A percentile compares a stretch with the other conserved stretches of the same genome.
Evolutionary conservation across 2,888 invertebrate species (phyloP).

Genomic region (Creontiades dilutus): DNA sequence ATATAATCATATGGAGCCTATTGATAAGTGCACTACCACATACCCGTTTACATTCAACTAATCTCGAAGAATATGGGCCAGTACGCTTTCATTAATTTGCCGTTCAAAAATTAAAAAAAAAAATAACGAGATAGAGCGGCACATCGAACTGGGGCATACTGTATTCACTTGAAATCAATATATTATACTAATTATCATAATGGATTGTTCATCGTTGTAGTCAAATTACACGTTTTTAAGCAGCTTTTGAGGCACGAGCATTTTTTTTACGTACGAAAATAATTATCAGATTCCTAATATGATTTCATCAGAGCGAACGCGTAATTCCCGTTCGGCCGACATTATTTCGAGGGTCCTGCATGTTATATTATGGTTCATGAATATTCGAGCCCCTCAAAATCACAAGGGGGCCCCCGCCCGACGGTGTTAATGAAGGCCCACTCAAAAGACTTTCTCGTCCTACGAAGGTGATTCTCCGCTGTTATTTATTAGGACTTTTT

Average conservation of each 20-base stretch:
- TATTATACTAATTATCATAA: neutral
- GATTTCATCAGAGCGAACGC: neutral
- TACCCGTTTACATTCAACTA: too few relatives aligned
- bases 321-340: neutral
- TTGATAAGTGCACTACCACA: too few relatives aligned
- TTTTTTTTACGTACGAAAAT: neutral
- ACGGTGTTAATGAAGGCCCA: slow-evolving; percentile 14
- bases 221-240: neutral
- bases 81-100: too few relatives aligned
- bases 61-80: too few relatives aligned
- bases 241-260: neutral
- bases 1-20: too few relatives aligned
- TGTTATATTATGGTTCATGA: neutral
- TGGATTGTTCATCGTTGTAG: neutral
- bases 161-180: neutral
- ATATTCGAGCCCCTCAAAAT: slow-evolving; percentile 10
- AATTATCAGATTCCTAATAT: slow-evolving; percentile 14
- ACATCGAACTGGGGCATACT: too few relatives aligned
- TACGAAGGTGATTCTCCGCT: neutral
- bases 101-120: too few relatives aligned
- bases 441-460: neutral
- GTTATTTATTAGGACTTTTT: neutral
- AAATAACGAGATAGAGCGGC: too few relatives aligned
- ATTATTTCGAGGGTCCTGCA: neutral
- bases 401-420: slow-evolving; percentile 28